Conservation (phyloP, 2,113 vertebrate genomes). For the Mus musculus region GRCm39 chr6:3512001-3512500, state of each 20-base stretch:
- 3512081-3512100: constrained; percentile 18
- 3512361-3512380: constrained; percentile 58
- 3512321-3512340: constrained; percentile 3
- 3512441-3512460: not conserved
- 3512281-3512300: constrained; percentile 11
- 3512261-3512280: not conserved
- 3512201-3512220: constrained; percentile 1
- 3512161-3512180: constrained; percentile 40
- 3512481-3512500: constrained; percentile 44
- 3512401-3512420: not conserved
- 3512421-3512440: constrained; percentile 42
- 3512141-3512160: not conserved
- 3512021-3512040: not conserved
- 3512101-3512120: constrained; percentile 53
- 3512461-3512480: constrained; percentile 16
- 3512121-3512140: constrained; percentile 9
- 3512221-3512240: constrained; percentile 14
- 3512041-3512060: constrained; percentile 21
- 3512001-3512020: constrained; percentile 30
- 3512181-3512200: constrained; percentile 44
- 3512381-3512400: constrained; percentile 1
- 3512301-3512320: constrained; percentile 10
- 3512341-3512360: constrained; percentile 28
- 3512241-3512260: not conserved
- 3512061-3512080: not conserved